These are phyloP conservation scores for Thymelicus acteon DNA, from an alignment of 2,888 invertebrate genomes.

Conservation along the genomic window DNA sequence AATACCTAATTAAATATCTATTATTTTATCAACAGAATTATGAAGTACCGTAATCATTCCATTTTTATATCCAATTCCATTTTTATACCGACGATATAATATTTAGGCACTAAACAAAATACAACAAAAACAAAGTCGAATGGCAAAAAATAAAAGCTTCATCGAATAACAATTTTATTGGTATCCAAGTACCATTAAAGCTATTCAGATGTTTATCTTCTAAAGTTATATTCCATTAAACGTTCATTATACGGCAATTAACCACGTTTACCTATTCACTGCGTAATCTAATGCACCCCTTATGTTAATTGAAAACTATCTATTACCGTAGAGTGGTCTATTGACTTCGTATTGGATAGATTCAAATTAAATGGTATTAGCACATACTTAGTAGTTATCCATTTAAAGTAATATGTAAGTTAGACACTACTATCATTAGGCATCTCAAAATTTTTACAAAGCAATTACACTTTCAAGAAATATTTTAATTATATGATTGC, in stretches of 20 bases:
- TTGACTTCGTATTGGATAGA: slow-evolving; percentile 25
- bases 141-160: slow-evolving; percentile 6
- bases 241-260: slow-evolving; percentile 76
- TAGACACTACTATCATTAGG: too few species aligned
- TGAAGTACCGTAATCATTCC: too few species aligned
- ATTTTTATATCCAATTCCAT: too few species aligned
- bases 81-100: too few species aligned
- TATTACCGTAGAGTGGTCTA: slow-evolving; percentile 34
- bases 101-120: too few species aligned
- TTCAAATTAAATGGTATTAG: slow-evolving; percentile 24
- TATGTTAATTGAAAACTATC: slow-evolving; percentile 60
- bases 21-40: too few species aligned
- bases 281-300: slow-evolving; percentile 79
- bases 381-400: slow-evolving; percentile 8
- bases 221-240: slow-evolving; percentile 57
- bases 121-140: not conserved
- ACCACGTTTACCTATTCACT: slow-evolving; percentile 49
- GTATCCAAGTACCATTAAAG: slow-evolving; percentile 16
- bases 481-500: too few species aligned
- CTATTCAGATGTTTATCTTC: slow-evolving; percentile 45
- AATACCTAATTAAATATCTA: too few species aligned
- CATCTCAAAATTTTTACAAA: too few species aligned
- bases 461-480: too few species aligned
- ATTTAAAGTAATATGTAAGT: too few species aligned
- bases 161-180: slow-evolving; percentile 3